phyloP scores from a whole-genome alignment of 1,140 invertebrate species.

The Drosophila pandora region DNA sequence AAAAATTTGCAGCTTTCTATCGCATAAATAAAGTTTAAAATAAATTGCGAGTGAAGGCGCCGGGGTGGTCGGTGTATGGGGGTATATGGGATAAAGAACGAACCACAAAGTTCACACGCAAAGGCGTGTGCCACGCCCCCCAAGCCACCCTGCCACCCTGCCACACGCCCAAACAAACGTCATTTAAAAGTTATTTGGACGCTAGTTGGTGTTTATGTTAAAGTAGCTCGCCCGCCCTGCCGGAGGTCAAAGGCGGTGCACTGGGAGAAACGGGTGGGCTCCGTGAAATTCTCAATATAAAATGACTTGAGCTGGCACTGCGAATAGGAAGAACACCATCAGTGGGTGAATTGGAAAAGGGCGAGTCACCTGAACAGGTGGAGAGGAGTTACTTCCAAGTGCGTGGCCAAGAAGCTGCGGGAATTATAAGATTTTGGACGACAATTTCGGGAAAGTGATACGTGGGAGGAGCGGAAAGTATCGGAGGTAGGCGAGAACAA shows the following conservation, averaged over 20 bases:
- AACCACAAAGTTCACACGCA: constrained; percentile 68
- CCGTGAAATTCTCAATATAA: no score
- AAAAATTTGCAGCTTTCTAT: constrained; percentile 78
- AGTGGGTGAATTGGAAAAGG: no score
- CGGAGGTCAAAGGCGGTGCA: constrained; percentile 18
- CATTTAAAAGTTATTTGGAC: constrained; percentile 80
- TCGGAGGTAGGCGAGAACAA: not conserved
- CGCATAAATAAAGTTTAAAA: constrained; percentile 81
- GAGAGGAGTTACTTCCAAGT: no score
- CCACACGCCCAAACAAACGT: constrained; percentile 60
- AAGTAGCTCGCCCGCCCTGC: constrained; percentile 56
- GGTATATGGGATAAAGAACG: constrained; percentile 5
- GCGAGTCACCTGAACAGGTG: no score
- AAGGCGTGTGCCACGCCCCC: constrained; percentile 60
- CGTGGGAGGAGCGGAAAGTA: not conserved
- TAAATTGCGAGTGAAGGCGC: constrained; percentile 68
- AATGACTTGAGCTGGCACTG: no score
- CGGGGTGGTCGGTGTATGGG: not conserved
- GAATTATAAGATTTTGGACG: not conserved
- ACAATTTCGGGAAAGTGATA: not conserved
- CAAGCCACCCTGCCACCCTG: not conserved
- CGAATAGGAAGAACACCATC: no score
- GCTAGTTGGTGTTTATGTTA: constrained; percentile 81
- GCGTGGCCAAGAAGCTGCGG: no score
- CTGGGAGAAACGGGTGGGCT: not conserved